Evolutionary conservation across 2,888 invertebrate species (phyloP).

Genomic region (Diplolepis rosae): DNA sequence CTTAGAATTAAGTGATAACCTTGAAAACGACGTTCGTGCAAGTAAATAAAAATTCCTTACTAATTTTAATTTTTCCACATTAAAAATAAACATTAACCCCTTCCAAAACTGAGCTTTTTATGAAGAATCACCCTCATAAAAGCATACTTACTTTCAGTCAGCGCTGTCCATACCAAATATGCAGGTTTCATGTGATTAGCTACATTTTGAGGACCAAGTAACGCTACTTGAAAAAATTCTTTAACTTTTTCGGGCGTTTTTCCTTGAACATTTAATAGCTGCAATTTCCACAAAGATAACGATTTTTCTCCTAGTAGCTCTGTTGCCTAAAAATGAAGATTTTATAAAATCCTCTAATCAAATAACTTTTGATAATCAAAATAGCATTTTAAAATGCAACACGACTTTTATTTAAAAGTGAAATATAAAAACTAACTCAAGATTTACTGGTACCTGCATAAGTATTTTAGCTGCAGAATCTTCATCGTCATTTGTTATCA

Average conservation of each 20-base stretch:
- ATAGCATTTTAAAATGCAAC: no score
- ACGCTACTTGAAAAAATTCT: constrained; percentile 71
- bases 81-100: not conserved
- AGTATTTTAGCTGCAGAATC: constrained; percentile 72
- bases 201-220: constrained; percentile 75
- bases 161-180: constrained; percentile 78
- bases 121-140: not conserved
- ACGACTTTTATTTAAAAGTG: no score
- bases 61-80: no score
- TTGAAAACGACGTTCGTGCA: no score
- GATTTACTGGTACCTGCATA: constrained; percentile 60
- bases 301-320: constrained; percentile 70
- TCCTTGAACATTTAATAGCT: constrained; percentile 68
- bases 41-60: no score
- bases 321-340: constrained; percentile 59
- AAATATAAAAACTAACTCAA: no score
- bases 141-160: constrained; percentile 67
- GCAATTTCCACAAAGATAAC: constrained; percentile 74
- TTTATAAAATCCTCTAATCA: no score
- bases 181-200: constrained; percentile 77
- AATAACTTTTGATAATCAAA: no score
- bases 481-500: constrained; percentile 72
- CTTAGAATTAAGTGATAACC: no score
- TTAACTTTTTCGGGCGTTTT: constrained; percentile 69
- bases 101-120: not conserved